Evolutionary conservation across 2,888 invertebrate genomes (phyloP).

Genomic region (Autographa pulchrina): DNA sequence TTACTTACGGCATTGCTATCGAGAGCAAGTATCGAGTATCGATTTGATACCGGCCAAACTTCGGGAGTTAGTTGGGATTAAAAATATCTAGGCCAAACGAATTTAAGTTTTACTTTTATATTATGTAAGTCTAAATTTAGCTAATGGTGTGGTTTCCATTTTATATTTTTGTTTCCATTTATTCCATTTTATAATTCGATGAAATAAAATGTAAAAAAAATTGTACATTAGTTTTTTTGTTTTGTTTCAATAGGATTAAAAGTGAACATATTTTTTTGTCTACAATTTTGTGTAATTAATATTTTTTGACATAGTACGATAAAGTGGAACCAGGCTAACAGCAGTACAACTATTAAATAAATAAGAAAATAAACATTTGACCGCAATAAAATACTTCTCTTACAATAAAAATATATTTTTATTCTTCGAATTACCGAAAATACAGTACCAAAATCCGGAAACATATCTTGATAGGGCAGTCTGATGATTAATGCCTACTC

Average conservation of each 20-base stretch:
- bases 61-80: background rate
- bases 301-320: no score
- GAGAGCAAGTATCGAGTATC: slow-evolving; percentile 17
- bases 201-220: no score
- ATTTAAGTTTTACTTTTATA: background rate
- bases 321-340: no score
- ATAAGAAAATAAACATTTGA: no score
- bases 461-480: slow-evolving; percentile 1
- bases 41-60: background rate
- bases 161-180: no score
- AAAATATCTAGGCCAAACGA: background rate
- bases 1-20: slow-evolving; percentile 20
- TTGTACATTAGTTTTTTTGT: no score
- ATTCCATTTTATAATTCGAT: no score
- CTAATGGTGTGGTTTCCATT: background rate
- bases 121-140: background rate
- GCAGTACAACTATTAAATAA: no score
- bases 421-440: background rate
- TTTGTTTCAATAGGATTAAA: no score
- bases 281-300: no score
- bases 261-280: no score
- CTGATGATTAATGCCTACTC: background rate
- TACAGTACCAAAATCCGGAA: slow-evolving; percentile 3
- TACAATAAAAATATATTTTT: background rate
- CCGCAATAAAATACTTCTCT: background rate